Percentiles rank a stretch among this genome's conserved stretches.
Evolutionary conservation across 30 jellyfish, hydroid and myxozoan species (phyloP).

Genomic region (Hydractinia symbiolongicarpus): DNA sequence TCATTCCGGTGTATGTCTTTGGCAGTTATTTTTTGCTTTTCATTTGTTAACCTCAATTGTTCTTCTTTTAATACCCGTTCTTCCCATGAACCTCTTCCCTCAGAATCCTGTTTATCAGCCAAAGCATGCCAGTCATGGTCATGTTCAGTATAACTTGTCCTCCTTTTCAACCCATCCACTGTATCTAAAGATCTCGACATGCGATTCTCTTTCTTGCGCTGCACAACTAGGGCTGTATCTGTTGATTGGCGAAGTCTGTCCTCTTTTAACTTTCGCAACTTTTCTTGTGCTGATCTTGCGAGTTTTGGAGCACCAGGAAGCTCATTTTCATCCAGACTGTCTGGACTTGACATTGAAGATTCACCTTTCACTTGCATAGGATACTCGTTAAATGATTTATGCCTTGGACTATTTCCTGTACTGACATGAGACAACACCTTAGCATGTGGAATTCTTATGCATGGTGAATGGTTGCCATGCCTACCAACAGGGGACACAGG

Average conservation of each 20-base stretch:
- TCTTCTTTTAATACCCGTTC: neutral
- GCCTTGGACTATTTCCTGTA: neutral
- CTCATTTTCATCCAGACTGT: neutral
- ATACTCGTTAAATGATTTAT: too few species aligned
- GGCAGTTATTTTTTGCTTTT: neutral
- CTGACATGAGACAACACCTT: constrained; percentile 18
- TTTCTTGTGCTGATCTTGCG: constrained; percentile 28
- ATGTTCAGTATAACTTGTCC: neutral
- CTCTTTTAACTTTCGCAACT: constrained; percentile 13
- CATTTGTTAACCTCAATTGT: neutral
- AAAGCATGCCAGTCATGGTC: neutral
- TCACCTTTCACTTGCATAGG: neutral
- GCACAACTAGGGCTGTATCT: constrained; percentile 8
- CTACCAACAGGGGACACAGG: neutral
- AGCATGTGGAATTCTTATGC: constrained; percentile 28
- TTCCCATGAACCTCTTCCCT: too few species aligned
- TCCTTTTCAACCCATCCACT: neutral
- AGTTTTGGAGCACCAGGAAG: constrained; percentile 17
- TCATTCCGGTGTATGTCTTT: too few species aligned
- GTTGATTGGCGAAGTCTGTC: constrained; percentile 17
- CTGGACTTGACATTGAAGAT: neutral
- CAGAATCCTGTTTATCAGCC: too few species aligned
- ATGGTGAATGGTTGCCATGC: constrained; percentile 16
- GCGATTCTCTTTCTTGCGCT: constrained; percentile 15
- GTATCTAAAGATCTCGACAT: constrained; percentile 17